Base-by-base conservation (phyloP, 2,888 invertebrate genomes). In the Smittia sp. region DNA sequence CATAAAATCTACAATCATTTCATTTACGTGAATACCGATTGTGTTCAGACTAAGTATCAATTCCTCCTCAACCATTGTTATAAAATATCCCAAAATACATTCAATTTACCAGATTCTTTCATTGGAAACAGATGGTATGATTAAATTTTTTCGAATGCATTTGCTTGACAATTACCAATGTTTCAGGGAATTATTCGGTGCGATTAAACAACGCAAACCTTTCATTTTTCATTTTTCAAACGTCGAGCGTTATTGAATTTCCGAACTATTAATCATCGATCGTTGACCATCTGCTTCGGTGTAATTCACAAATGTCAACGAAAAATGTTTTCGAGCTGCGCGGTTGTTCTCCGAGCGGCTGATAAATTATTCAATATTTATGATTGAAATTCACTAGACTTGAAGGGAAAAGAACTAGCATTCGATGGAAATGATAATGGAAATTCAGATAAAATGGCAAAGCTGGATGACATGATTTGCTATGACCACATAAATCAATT, bases 401-500 rank as follows among this genome's bases (percentile, higher is more conserved):
- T 11, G 46, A 4, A 58, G 9, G 13, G 1, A 58, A 58, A 58
- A 58, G 6, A 22, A 2, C 3, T 58, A 2, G 22, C 58, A 4
- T 58, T 58, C n/a, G 22, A 58, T 58, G 18, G 58, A 20, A 18
- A 58, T 58, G 58, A 58, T 58, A 58, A 58, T 58, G 18, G 20
- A 58, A 58, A 13, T 58, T 58, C 22, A 18, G 58, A 58, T 58
- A 22, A 58, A 58, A 20, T 58, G 18, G 58, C 22, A 18, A 58
- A 58, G 6, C 22, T 58, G 52, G 15, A 52, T 52, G 52, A 52
- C 6, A 15, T 15, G 58, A 58, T 58, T 18, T 58, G 58, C 22
- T 7, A 18, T 24, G 24, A 68, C 68, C 68, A 15, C 68, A 68
- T 68, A 68, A 68, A 68, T 68, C 68, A 68, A 68, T 68, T 22